Percentiles rank a stretch among this genome's conserved stretches.
These are phyloP conservation scores for Drosophila lutescens DNA, from an alignment of 2,888 invertebrate genomes.

Conservation along the genomic window DNA sequence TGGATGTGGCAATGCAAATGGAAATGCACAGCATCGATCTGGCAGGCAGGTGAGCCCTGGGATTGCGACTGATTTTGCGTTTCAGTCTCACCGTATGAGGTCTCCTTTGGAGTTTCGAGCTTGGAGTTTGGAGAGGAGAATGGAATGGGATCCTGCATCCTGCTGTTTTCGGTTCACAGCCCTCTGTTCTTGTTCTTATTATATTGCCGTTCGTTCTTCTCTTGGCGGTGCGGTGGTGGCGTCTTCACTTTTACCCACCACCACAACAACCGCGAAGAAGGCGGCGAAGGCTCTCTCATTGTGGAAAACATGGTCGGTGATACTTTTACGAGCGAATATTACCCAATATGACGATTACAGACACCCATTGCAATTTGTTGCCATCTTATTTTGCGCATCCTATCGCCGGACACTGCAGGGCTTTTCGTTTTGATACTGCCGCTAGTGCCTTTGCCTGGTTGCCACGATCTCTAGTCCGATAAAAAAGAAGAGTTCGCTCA, in stretches of 20 bases:
- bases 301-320: constrained; percentile 47
- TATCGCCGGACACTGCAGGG: constrained; percentile 70
- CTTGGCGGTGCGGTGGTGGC: constrained; percentile 9
- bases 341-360: constrained; percentile 74
- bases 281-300: constrained; percentile 18
- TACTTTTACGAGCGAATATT: constrained; percentile 71
- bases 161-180: constrained; percentile 44
- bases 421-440: constrained; percentile 75
- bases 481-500: constrained; percentile 36
- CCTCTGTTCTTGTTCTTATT: constrained; percentile 37
- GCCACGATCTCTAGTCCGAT: constrained; percentile 60
- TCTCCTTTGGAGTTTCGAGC: neutral
- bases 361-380: constrained; percentile 72
- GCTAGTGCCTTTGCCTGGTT: constrained; percentile 25
- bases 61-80: constrained; percentile 5
- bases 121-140: neutral
- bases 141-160: neutral
- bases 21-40: constrained; percentile 10
- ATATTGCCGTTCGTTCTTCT: constrained; percentile 33
- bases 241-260: constrained; percentile 2
- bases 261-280: neutral
- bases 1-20: neutral
- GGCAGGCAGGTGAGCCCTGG: constrained; percentile 21
- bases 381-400: constrained; percentile 72
- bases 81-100: constrained; percentile 3